These are phyloP conservation scores for Esox niger DNA, from an alignment of 2,113 vertebrate species.

Conservation along the genomic window DNA sequence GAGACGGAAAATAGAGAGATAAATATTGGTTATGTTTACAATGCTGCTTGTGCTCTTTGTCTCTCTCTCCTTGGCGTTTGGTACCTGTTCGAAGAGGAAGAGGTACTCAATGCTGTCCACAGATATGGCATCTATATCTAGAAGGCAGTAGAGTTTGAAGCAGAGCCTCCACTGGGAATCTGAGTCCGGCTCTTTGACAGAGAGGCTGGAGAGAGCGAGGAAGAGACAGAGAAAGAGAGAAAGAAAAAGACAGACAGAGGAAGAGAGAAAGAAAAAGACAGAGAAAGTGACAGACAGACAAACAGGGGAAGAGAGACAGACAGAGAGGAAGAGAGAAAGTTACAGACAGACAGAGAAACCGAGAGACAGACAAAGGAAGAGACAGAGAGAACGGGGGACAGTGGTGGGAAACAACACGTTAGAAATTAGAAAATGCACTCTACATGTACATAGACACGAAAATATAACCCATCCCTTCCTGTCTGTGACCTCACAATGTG, in stretches of 20 bases:
- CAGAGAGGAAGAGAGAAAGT: not conserved
- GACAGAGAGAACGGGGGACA: not conserved
- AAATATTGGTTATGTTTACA: no score
- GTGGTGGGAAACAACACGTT: not conserved
- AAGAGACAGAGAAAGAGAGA: conserved; percentile 18
- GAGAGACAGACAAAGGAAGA: not conserved
- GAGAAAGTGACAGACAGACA: no score
- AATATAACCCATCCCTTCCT: conserved; percentile 24
- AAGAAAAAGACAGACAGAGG: not conserved
- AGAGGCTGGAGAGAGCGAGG: conserved; percentile 63
- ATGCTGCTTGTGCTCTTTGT: no score
- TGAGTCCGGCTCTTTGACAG: conserved; percentile 71
- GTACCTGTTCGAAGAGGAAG: conserved; percentile 93
- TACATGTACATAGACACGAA: not conserved
- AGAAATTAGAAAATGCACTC: not conserved
- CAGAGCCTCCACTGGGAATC: conserved; percentile 79
- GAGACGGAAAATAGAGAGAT: no score
- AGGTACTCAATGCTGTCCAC: conserved; percentile 85
- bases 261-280: no score
- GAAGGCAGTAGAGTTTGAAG: conserved; percentile 89
- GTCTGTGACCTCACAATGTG: conserved; percentile 2
- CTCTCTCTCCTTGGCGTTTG: not conserved
- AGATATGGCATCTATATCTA: conserved; percentile 84
- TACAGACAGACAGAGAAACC: not conserved
- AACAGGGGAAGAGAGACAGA: no score